Evolutionary conservation across 2,797 vertebrate genomes (phyloP).

Genomic region (Lagodon rhomboides): DNA sequence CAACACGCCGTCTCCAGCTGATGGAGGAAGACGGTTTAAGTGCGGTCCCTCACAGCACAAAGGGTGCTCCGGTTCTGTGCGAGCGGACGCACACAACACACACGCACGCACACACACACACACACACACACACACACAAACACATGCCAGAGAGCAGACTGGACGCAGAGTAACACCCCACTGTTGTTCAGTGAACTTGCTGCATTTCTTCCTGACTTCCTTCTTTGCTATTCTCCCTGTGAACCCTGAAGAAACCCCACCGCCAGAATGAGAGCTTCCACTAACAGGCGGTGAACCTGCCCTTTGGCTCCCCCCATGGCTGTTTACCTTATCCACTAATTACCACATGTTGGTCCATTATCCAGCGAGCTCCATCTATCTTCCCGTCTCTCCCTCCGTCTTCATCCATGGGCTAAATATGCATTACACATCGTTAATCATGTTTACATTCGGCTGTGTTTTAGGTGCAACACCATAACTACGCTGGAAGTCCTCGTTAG

Average conservation of each 20-base stretch:
- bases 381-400: neutral
- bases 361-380: conserved; percentile 18
- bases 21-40: conserved; percentile 59
- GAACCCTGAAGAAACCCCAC: conserved; percentile 45
- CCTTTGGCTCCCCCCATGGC: conserved; percentile 64
- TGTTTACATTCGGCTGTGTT: conserved; percentile 37
- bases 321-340: conserved; percentile 73
- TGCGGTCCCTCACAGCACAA: conserved; percentile 40
- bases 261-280: conserved; percentile 38
- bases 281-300: conserved; percentile 59
- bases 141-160: conserved; percentile 2
- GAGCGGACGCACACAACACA: conserved; percentile 1
- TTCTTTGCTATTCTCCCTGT: conserved; percentile 19
- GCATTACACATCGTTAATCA: conserved; percentile 48
- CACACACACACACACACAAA: conserved; percentile 12
- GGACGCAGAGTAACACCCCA: conserved; percentile 18
- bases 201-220: conserved; percentile 42
- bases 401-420: conserved; percentile 35
- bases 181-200: conserved; percentile 48
- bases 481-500: conserved; percentile 50
- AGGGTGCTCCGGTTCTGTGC: conserved; percentile 1
- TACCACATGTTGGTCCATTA: conserved; percentile 65
- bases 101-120: conserved; percentile 4
- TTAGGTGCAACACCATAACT: conserved; percentile 36
- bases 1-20: conserved; percentile 46